Evolutionary conservation across 2,113 vertebrate species (phyloP).

Genomic region (Plecturocebus donacophilus): DNA sequence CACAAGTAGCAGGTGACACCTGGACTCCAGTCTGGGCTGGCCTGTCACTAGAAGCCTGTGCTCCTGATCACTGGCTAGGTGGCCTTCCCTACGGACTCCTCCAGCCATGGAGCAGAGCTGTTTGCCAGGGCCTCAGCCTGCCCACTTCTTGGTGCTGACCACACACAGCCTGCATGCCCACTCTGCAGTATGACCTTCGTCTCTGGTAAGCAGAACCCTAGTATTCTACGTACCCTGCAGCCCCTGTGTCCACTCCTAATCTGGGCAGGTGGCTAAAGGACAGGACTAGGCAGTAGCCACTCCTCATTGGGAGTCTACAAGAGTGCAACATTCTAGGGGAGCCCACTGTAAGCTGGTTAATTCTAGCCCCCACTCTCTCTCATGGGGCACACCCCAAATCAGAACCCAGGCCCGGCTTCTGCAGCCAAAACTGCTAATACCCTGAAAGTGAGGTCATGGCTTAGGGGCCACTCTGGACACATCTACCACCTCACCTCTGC

Average conservation of each 20-base stretch:
- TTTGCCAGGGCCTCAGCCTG: not conserved
- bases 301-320: too few species aligned
- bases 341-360: not conserved
- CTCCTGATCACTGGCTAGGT: not conserved
- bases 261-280: not conserved
- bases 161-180: not conserved
- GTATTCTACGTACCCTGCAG: not conserved
- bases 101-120: not conserved
- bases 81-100: not conserved
- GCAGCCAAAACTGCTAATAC: not conserved
- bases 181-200: rapidly evolving
- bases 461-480: not conserved
- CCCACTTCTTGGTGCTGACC: not conserved
- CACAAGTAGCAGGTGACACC: not conserved
- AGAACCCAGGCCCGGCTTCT: not conserved
- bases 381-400: not conserved
- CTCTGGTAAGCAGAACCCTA: not conserved
- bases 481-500: not conserved
- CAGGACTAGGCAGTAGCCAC: not conserved
- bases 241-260: not conserved
- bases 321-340: not conserved
- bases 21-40: not conserved
- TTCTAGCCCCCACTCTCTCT: not conserved
- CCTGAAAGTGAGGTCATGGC: not conserved
- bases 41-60: not conserved